phyloP scores from a whole-genome alignment of 2,113 vertebrate genomes.

The Ifrita kowaldi region DNA sequence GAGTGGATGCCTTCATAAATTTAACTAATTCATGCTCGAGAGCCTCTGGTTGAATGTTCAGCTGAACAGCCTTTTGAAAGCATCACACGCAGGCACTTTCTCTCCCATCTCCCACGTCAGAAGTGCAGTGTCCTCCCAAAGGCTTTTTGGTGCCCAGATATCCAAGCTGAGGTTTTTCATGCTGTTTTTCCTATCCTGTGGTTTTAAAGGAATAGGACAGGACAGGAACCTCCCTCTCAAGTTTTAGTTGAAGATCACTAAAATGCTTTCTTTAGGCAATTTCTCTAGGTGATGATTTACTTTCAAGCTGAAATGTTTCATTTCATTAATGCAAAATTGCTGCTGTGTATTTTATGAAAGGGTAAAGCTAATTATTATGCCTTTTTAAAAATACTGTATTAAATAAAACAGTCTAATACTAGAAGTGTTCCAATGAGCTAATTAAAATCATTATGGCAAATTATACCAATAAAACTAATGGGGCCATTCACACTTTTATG shows the following conservation, averaged over 20 bases:
- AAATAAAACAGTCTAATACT: background rate
- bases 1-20: background rate
- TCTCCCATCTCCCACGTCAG: background rate
- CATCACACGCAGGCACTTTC: background rate
- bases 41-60: background rate
- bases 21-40: background rate
- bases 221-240: background rate
- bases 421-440: background rate
- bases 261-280: background rate
- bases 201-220: background rate
- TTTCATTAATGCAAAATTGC: background rate
- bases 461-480: background rate
- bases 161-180: background rate
- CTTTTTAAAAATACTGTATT: background rate
- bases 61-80: background rate
- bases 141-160: background rate
- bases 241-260: background rate
- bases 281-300: background rate
- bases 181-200: background rate
- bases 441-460: background rate
- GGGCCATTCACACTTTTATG: background rate
- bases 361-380: background rate
- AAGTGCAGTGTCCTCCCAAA: background rate
- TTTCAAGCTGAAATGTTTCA: background rate
- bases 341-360: background rate